Conservation (phyloP, 2,113 vertebrate species). For the Zootoca vivipara region DNA sequence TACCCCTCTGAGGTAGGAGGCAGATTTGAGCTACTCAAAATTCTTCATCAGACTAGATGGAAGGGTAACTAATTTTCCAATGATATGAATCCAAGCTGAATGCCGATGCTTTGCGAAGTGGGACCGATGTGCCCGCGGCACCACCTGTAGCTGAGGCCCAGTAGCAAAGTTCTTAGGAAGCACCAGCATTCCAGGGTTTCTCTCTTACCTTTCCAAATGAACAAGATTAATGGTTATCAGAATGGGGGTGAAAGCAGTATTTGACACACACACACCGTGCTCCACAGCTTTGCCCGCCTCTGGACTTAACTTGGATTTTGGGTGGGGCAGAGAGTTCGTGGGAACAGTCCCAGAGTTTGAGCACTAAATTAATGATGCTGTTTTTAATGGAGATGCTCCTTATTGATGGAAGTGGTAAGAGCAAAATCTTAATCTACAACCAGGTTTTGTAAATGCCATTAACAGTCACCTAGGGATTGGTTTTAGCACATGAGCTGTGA, state of each 20-base stretch:
- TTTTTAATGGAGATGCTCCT: conserved; percentile 9
- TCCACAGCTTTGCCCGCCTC: background rate
- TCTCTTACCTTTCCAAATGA: conserved; percentile 63
- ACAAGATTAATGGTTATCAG: conserved; percentile 50
- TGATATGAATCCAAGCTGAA: background rate
- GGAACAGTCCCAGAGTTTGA: conserved; percentile 12
- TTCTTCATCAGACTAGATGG: background rate
- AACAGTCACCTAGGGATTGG: background rate
- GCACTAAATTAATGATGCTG: conserved; percentile 28
- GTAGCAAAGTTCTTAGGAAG: conserved; percentile 46
- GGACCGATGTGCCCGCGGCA: conserved; percentile 63
- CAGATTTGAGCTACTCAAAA: background rate
- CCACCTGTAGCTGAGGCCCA: conserved; percentile 67
- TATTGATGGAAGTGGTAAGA: background rate
- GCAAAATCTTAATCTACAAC: background rate
- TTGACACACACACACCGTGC: conserved; percentile 2
- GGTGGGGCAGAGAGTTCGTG: background rate
- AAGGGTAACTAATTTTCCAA: too few species aligned
- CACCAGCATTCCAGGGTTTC: conserved; percentile 31
- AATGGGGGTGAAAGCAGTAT: conserved; percentile 1
- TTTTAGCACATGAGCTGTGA: background rate
- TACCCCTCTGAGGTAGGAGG: background rate
- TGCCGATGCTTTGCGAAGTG: conserved; percentile 70
- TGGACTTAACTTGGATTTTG: conserved; percentile 19
- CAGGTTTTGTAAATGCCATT: conserved; percentile 10